Base-by-base conservation (phyloP, 2,113 vertebrate genomes). In the Hyla sarda region DNA sequence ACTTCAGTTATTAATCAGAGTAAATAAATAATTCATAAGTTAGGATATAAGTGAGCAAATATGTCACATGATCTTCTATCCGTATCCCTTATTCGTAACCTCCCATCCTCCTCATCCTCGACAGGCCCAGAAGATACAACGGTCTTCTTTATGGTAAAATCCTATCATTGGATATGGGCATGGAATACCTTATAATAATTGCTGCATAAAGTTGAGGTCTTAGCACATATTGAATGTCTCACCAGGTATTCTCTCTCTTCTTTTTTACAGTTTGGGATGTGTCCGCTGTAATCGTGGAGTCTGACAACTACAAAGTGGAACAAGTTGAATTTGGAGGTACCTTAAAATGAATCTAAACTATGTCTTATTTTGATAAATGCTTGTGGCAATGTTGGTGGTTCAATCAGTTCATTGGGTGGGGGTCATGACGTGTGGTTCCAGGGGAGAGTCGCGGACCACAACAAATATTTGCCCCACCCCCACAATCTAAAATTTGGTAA, bases 271-370 rank as follows among this genome's bases (percentile, higher is more conserved):
- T 88, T 92, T 88, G 56, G 78, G 89, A 91, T 56, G 89, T 78
- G 1, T 90, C 88, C 90, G 95, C 93, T 88, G 89, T 93, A 73
- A 85, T 89, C 69, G 90, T 92, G 87, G 88, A 90, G 47, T 93
- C 92, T 5, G 90, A 93, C 58, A 91, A 91, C 72, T 87, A 90
- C 72, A 85, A 91, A 0, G 92, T 96, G 50, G 92, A 92, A 89
- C 92, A 92, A 87, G 89, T 92, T 60, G 95, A 96, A 41, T 94
- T 93, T 90, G 91, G 94, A 83, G 93, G 95, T 96, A 94, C 6
- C n/a, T 90, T 91, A 88, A 65, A 76, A 71, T 41, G 6, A 34
- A 2, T 21, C 17, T 17, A 17, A 69, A 37, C 34, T 37, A 47
- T 74, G 34, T n/a, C 37, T 71, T 23, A 73, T 3, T 45, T 37